Evolutionary conservation across 2,888 invertebrate species (phyloP), one percentile per base, ranked within the genome.

Genomic region (Xylota sylvarum): DNA sequence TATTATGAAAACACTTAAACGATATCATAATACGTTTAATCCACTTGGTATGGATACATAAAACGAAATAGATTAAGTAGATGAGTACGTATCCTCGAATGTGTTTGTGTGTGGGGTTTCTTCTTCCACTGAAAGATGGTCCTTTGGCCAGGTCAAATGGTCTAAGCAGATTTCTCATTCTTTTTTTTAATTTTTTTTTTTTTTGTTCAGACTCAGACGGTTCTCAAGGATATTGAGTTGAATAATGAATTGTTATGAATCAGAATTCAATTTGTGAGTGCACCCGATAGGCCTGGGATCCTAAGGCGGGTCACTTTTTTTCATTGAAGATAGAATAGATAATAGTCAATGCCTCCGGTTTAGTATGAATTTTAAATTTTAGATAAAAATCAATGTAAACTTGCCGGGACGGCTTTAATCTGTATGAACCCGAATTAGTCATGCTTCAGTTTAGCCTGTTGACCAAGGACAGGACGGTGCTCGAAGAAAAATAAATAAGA

Each of bases 181-280:
- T n/a, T n/a, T n/a, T n/a, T n/a, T n/a, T n/a, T 30, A 7, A 2
- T 23, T 17, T 10, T 14, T 12, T 4, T 27, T 43, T 62, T 62
- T 17, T 30, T 10, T 19, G 4, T 30, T 23, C 52, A 40, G 40
- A 27, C 27, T 40, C 5, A 9, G 23, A 0, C 32, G 7, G 12
- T 40, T 40, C 9, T 32, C 48, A 32, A 43, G 69, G 69, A 43
- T 43, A 56, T 19, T 17, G 6, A 9, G 30, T 55, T 65, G 48
- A 69, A 43, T 60, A 69, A 60, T 77, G 9, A 27, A 50, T 77
- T 30, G 27, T 40, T 50, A 50, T 77, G 48, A 64, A 50, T 58
- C 30, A 46, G 73, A 74, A 55, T 69, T 65, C 58, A 81, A 69
- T 81, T 74, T 74, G 40, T 7, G 52, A 46, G 46, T 69, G 73